A percentile compares a stretch with the other conserved stretches of the same genome.
Conservation (phyloP, 2,888 invertebrate species). For the Phalera bucephala region DNA sequence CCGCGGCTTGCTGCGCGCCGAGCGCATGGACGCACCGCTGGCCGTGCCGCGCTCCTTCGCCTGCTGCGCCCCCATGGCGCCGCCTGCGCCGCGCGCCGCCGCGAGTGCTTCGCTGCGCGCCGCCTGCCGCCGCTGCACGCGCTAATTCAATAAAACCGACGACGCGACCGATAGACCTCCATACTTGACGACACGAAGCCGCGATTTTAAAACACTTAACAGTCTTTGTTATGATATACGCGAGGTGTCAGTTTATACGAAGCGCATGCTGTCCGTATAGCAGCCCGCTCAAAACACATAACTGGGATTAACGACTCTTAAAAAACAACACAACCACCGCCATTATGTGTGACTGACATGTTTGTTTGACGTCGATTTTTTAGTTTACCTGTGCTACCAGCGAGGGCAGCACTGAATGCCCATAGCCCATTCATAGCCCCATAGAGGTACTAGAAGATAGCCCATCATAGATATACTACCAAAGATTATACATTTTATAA, state of each 20-base stretch:
- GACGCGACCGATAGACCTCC: conserved; percentile 46
- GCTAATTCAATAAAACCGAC: conserved; percentile 62
- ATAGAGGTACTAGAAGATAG: too few species aligned
- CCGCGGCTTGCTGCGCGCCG: conserved; percentile 89
- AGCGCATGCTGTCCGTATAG: conserved; percentile 26
- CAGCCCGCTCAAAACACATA: conserved; percentile 41
- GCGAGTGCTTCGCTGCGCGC: conserved; percentile 37
- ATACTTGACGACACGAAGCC: conserved; percentile 30
- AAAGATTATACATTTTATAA: too few species aligned
- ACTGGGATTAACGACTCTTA: conserved; percentile 44
- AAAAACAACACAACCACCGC: conserved; percentile 71
- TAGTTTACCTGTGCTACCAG: conserved; percentile 33
- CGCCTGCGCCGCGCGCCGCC: conserved; percentile 85
- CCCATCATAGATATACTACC: too few species aligned
- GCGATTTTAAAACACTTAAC: conserved; percentile 12
- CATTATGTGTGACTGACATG: conserved; percentile 66
- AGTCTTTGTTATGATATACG: conserved; percentile 7
- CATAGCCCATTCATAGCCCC: too few species aligned
- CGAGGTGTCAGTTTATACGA: conserved; percentile 13
- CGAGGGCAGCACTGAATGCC: conserved; percentile 40
- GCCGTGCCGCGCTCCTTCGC: conserved; percentile 93
- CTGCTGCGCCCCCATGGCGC: conserved; percentile 95
- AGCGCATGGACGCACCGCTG: conserved; percentile 88
- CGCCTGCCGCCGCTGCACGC: conserved; percentile 31
- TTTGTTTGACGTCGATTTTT: conserved; percentile 74